Percentiles rank a stretch among this genome's conserved stretches.
These are phyloP conservation scores for Xiphorhynchus elegans DNA, from an alignment of 2,113 vertebrate species.

Conservation along the genomic window DNA sequence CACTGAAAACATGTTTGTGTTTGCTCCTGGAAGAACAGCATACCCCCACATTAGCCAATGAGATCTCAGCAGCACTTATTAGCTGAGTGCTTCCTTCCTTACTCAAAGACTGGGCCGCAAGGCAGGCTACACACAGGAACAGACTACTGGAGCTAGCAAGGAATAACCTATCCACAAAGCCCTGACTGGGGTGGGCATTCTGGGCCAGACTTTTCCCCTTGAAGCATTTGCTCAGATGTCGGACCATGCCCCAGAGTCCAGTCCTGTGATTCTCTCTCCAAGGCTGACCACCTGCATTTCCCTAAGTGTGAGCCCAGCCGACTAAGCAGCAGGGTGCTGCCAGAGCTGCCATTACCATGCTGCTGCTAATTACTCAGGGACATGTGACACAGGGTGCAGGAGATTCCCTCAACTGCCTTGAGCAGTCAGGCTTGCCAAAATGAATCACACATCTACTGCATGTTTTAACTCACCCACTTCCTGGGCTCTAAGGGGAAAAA, in stretches of 20 bases:
- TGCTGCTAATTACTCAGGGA: neutral
- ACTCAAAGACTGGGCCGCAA: neutral
- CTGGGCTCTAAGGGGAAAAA: neutral
- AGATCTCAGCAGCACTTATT: neutral
- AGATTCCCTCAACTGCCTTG: neutral
- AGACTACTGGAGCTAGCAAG: neutral
- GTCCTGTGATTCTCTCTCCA: neutral
- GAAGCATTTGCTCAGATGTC: neutral
- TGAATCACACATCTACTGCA: neutral
- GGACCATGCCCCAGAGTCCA: neutral
- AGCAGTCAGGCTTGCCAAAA: neutral
- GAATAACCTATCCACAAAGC: neutral
- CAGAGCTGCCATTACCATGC: neutral
- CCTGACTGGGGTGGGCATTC: neutral
- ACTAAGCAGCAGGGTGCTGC: neutral
- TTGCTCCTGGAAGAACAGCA: neutral
- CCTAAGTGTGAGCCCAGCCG: neutral
- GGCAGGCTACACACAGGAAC: neutral
- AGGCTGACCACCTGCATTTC: neutral
- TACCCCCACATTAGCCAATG: neutral
- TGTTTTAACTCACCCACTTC: slow-evolving; percentile 20
- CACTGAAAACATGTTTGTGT: neutral
- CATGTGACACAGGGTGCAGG: neutral
- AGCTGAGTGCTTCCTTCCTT: neutral
- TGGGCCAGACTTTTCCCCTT: neutral